These are phyloP conservation scores for Holothuria glaberrima DNA, from an alignment of 35 echinoderm and acorn worm genomes.

Conservation along the genomic window DNA sequence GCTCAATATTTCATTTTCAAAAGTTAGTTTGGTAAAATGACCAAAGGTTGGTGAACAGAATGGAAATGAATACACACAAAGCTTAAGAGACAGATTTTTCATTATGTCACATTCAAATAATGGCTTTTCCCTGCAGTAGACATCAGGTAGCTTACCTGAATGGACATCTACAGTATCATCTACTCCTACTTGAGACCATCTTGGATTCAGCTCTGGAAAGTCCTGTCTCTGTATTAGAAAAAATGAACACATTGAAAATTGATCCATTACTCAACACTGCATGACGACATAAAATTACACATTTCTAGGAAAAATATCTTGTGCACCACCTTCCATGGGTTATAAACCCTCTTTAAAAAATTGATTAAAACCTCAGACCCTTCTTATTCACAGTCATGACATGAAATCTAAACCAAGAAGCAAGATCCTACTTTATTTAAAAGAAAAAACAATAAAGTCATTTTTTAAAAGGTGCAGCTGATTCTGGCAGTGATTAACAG, in stretches of 20 bases:
- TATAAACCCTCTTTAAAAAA: not conserved
- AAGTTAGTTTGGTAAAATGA: too few species aligned
- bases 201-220: conserved; percentile 63
- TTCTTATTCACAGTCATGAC: not conserved
- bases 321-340: not conserved
- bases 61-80: too few species aligned
- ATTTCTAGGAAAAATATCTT: not conserved
- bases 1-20: too few species aligned
- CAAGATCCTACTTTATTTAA: not conserved
- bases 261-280: not conserved
- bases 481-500: too few species aligned
- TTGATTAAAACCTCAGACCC: not conserved
- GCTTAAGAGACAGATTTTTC: too few species aligned
- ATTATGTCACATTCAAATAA: too few species aligned
- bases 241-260: not conserved
- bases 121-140: too few species aligned
- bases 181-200: conserved; percentile 71
- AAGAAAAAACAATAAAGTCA: not conserved
- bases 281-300: not conserved
- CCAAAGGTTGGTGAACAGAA: too few species aligned
- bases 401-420: not conserved
- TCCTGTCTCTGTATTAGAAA: conserved; percentile 70
- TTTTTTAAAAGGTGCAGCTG: not conserved
- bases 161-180: conserved; percentile 67
- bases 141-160: conserved; percentile 41